Evolutionary conservation across 2,888 invertebrate species (phyloP).

Genomic region (Alloscopus bannaensis): DNA sequence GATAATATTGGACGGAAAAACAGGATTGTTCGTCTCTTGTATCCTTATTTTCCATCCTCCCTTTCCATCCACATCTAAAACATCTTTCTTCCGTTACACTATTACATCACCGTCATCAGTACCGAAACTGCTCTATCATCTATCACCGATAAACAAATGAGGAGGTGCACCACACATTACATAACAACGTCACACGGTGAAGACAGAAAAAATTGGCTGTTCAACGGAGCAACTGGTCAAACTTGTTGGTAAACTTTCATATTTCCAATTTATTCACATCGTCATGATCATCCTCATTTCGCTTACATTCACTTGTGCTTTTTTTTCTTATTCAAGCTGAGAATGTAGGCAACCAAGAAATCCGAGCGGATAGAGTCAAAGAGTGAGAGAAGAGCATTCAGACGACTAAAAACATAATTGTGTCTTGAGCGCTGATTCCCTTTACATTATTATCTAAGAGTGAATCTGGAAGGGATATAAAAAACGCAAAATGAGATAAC

Average conservation of each 20-base stretch:
- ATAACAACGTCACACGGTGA: neutral
- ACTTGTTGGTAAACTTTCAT: constrained; percentile 53
- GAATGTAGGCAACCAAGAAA: too few relatives aligned
- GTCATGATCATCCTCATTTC: neutral
- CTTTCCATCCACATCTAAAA: neutral
- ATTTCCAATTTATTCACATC: constrained; percentile 9
- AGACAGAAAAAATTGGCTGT: constrained; percentile 1
- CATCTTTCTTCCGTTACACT: constrained; percentile 11
- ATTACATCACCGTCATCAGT: neutral
- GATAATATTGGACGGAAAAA: neutral
- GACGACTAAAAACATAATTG: neutral
- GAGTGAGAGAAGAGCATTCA: too few relatives aligned
- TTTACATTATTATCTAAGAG: constrained; percentile 1
- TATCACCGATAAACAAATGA: constrained; percentile 11
- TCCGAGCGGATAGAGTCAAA: too few relatives aligned
- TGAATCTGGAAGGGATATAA: constrained; percentile 20
- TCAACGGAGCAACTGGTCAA: constrained; percentile 31
- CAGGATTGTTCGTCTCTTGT: constrained; percentile 6
- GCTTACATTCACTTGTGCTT: constrained; percentile 24
- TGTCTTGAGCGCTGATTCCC: neutral
- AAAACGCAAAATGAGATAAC: constrained; percentile 3
- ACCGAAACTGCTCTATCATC: neutral
- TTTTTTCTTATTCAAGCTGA: too few relatives aligned
- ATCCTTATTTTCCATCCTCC: constrained; percentile 5
- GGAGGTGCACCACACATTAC: neutral